Percentiles rank a stretch among this genome's conserved stretches.
Evolutionary conservation across 2,888 invertebrate species (phyloP).

Genomic region (Pegoplata infirma): DNA sequence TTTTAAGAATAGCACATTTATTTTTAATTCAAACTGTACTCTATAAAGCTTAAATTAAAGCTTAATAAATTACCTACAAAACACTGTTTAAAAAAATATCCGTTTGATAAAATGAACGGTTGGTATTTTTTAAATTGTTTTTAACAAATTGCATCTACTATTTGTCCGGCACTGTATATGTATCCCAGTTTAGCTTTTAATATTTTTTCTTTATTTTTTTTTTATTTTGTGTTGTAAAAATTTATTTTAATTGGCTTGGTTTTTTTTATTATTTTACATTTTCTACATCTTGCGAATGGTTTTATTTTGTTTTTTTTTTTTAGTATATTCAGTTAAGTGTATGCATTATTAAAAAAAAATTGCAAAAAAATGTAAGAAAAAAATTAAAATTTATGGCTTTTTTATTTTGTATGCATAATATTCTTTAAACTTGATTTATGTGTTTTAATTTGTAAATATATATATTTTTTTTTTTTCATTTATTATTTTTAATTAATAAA

Average conservation of each 20-base stretch:
- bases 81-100: too few species aligned
- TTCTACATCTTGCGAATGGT: constrained; percentile 37
- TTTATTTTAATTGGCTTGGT: constrained; percentile 58
- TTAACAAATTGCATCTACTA: too few species aligned
- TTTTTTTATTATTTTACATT: constrained; percentile 34
- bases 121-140: too few species aligned
- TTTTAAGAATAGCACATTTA: too few species aligned
- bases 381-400: constrained; percentile 56
- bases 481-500: too few species aligned
- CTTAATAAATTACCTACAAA: too few species aligned
- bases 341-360: constrained; percentile 61
- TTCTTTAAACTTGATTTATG: constrained; percentile 60
- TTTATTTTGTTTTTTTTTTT: background rate
- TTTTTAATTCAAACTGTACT: too few species aligned
- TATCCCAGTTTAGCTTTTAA: constrained; percentile 34
- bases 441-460: constrained; percentile 51
- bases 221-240: constrained; percentile 42
- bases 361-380: constrained; percentile 37
- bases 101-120: too few species aligned
- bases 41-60: too few species aligned
- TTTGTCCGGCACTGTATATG: too few species aligned
- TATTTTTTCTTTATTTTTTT: background rate
- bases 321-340: constrained; percentile 11
- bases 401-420: constrained; percentile 60
- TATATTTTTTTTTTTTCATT: constrained; percentile 8